Conservation (phyloP, 2,113 vertebrate genomes). For the Aleadryas rufinucha region DNA sequence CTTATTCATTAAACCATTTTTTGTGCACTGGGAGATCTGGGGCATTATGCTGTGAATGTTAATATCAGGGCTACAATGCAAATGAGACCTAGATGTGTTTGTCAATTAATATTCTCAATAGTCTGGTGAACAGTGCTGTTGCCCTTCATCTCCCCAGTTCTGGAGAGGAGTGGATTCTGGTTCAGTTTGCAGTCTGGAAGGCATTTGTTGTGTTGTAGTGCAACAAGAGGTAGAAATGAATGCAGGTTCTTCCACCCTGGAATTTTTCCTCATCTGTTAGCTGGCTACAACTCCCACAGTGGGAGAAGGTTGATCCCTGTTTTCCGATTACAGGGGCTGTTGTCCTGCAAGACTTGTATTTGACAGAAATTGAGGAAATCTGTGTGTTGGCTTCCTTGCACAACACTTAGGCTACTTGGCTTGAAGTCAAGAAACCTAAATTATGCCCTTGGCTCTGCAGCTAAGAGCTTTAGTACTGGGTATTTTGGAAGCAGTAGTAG, state of each 20-base stretch:
- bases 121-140: not conserved
- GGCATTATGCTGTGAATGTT: not conserved
- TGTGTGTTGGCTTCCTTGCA: not conserved
- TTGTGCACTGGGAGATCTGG: not conserved
- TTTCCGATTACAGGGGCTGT: not conserved
- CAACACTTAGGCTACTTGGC: not conserved
- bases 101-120: not conserved
- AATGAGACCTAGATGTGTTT: not conserved
- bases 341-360: not conserved
- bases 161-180: not conserved
- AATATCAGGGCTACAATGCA: not conserved
- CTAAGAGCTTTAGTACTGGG: not conserved
- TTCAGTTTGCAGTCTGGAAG: not conserved
- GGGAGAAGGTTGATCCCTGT: not conserved
- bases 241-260: not conserved
- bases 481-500: not conserved
- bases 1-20: not conserved
- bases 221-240: not conserved
- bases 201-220: not conserved
- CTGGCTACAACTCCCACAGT: not conserved
- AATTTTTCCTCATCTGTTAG: not conserved
- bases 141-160: not conserved
- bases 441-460: not conserved
- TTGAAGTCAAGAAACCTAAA: not conserved
- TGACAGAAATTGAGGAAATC: not conserved